A percentile compares a stretch with the other conserved stretches of the same genome.
Conservation (phyloP, 2,113 vertebrate genomes). For the Menidia beryllina region DNA sequence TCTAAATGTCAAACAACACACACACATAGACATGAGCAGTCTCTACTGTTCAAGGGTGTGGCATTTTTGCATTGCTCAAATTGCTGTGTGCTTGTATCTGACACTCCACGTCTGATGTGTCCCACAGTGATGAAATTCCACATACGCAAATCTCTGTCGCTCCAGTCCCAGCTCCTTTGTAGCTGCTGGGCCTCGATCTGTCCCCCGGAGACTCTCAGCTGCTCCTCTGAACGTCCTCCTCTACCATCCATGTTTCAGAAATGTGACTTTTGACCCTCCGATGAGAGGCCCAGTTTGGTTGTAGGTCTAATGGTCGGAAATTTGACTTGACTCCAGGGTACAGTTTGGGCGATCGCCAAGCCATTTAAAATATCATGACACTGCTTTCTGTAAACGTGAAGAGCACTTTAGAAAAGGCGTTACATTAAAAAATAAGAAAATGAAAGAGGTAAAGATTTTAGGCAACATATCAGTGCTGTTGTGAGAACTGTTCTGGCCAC, state of each 20-base stretch:
- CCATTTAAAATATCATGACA: too few species aligned
- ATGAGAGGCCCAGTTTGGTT: not conserved
- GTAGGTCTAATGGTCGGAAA: not conserved
- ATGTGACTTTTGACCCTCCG: not conserved
- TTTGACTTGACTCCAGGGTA: not conserved
- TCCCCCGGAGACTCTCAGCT: constrained; percentile 9
- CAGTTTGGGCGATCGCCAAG: not conserved
- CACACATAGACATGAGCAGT: constrained; percentile 16
- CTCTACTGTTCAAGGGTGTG: constrained; percentile 66
- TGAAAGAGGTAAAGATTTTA: not conserved
- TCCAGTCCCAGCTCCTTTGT: constrained; percentile 20
- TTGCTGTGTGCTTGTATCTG: constrained; percentile 64
- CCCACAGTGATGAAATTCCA: constrained; percentile 62
- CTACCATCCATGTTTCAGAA: not conserved
- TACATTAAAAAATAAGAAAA: not conserved
- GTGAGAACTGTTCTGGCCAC: too few species aligned
- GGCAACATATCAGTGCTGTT: not conserved
- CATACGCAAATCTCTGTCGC: constrained; percentile 21
- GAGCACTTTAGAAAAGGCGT: not conserved
- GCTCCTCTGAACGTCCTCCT: not conserved
- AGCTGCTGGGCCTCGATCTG: not conserved
- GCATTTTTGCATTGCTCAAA: constrained; percentile 61
- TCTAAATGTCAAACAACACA: constrained; percentile 57
- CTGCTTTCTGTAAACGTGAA: not conserved
- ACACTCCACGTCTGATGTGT: constrained; percentile 57